A percentile compares a stretch with the other conserved stretches of the same genome.
Conservation (phyloP, 2,113 vertebrate genomes). For the Riparia riparia region DNA sequence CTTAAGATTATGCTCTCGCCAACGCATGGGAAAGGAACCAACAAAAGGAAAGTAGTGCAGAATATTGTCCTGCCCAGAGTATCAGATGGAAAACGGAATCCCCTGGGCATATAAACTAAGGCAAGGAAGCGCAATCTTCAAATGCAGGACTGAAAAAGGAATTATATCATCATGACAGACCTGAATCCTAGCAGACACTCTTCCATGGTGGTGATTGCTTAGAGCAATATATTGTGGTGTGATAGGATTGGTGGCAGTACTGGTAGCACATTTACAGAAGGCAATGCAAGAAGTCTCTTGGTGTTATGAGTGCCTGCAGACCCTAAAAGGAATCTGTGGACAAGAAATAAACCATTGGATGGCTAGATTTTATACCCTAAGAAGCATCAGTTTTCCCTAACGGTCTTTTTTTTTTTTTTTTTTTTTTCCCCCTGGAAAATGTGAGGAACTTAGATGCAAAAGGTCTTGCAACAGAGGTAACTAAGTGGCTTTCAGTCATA, state of each 20-base stretch:
- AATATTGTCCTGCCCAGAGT: not conserved
- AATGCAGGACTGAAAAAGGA: not conserved
- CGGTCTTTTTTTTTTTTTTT: not conserved
- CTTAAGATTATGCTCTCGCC: not conserved
- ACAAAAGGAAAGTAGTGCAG: not conserved
- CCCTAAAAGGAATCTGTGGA: not conserved
- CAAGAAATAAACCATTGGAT: not conserved
- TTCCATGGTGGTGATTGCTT: not conserved
- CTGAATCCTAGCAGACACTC: not conserved
- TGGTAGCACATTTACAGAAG: not conserved
- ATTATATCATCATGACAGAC: not conserved
- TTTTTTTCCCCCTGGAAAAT: not conserved
- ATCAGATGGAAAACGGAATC: not conserved
- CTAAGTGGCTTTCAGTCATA: not conserved
- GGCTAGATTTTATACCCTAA: not conserved
- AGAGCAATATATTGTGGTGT: not conserved
- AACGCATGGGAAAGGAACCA: not conserved
- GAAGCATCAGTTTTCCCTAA: not conserved
- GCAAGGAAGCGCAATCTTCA: not conserved
- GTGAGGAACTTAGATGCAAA: not conserved
- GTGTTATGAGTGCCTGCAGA: conserved; percentile 5
- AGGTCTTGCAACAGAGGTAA: not conserved
- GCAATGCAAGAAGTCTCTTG: not conserved
- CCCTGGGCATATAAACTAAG: not conserved
- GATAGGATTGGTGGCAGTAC: not conserved